Conservation (phyloP, 2,797 vertebrate species). For the Valencia hispanica region DNA sequence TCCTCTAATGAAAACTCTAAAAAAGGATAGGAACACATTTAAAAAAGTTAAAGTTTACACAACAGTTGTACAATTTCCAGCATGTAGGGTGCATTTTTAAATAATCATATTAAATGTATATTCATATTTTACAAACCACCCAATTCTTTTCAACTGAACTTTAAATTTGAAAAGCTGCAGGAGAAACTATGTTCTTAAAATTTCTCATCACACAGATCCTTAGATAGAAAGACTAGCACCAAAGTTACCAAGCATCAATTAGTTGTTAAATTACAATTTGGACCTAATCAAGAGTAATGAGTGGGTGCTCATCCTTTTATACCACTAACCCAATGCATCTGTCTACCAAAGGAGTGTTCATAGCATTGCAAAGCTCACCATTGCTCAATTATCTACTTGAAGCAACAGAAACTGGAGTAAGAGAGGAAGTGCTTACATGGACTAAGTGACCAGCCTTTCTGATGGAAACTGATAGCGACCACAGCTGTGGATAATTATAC, state of each 20-base stretch:
- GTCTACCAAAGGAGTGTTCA: conserved; percentile 55
- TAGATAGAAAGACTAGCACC: conserved; percentile 57
- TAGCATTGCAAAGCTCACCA: conserved; percentile 59
- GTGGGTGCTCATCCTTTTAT: conserved; percentile 62
- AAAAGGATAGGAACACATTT: neutral
- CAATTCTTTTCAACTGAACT: neutral
- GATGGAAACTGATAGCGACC: conserved; percentile 70
- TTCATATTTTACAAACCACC: neutral
- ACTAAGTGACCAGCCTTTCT: conserved; percentile 61
- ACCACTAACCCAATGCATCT: conserved; percentile 65
- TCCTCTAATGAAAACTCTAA: neutral
- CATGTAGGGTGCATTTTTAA: neutral
- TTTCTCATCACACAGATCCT: conserved; percentile 25
- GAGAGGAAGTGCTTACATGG: conserved; percentile 37
- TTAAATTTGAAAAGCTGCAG: neutral
- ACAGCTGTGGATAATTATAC: conserved; percentile 58
- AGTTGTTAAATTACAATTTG: conserved; percentile 79
- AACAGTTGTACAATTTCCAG: neutral
- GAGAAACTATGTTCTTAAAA: conserved; percentile 28
- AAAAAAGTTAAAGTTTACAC: neutral
- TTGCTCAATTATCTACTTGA: conserved; percentile 65
- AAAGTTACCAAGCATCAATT: conserved; percentile 66
- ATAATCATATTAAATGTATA: neutral
- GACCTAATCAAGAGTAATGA: conserved; percentile 77
- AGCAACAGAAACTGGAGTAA: conserved; percentile 49